Evolutionary conservation across 2,888 invertebrate species (phyloP).

Genomic region (Agonopterix arenella): DNA sequence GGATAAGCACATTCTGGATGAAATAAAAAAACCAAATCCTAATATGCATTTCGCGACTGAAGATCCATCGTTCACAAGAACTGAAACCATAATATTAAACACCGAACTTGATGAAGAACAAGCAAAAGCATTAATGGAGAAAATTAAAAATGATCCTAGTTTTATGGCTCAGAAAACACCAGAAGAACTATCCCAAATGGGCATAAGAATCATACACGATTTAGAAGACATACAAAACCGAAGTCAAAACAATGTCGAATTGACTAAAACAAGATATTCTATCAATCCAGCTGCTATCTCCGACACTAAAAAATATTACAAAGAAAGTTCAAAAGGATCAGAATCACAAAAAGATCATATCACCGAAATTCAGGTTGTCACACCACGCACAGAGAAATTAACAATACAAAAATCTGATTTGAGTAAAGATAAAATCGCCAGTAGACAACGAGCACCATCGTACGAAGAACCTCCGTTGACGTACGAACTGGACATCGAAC

Average conservation of each 20-base stretch:
- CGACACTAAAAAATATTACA: constrained; percentile 47
- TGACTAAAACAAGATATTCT: constrained; percentile 63
- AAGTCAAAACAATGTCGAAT: constrained; percentile 43
- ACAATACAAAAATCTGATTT: constrained; percentile 35
- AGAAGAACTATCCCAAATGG: constrained; percentile 60
- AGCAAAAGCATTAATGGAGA: constrained; percentile 63
- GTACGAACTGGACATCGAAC: constrained; percentile 61
- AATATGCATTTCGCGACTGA: constrained; percentile 65
- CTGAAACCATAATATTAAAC: constrained; percentile 74
- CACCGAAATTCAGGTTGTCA: constrained; percentile 84
- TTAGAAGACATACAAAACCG: constrained; percentile 55
- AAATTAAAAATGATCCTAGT: constrained; percentile 63
- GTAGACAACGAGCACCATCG: constrained; percentile 55
- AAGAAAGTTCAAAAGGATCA: constrained; percentile 28
- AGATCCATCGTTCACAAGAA: constrained; percentile 65
- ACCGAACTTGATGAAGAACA: constrained; percentile 66
- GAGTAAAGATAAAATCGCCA: constrained; percentile 50
- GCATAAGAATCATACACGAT: constrained; percentile 59
- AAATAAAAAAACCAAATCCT: constrained; percentile 66
- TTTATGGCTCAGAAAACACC: constrained; percentile 66
- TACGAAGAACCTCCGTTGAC: constrained; percentile 51
- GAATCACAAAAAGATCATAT: constrained; percentile 75
- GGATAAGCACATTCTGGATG: constrained; percentile 56
- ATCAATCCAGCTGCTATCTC: constrained; percentile 61
- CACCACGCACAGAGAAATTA: constrained; percentile 62